Conservation (phyloP, 2,113 vertebrate genomes). For the Haemorhous mexicanus region DNA sequence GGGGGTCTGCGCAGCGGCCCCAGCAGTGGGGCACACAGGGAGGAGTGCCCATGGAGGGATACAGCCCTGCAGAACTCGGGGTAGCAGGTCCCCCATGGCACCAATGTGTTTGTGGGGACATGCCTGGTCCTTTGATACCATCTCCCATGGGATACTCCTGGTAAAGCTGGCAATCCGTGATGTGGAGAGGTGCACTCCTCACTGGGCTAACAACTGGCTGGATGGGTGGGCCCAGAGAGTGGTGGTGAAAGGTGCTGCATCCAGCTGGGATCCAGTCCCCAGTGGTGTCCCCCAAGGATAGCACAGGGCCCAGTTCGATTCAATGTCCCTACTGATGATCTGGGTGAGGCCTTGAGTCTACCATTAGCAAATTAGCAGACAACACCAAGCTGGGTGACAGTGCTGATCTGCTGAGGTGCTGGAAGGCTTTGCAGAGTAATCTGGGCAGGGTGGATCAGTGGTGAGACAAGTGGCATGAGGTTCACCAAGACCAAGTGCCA, state of each 20-base stretch:
- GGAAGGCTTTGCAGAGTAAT: neutral
- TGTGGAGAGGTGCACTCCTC: neutral
- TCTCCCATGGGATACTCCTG: neutral
- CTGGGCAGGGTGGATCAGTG: neutral
- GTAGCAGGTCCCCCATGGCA: accelerated
- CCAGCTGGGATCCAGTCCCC: neutral
- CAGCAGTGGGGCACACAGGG: accelerated
- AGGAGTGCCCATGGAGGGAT: too few relatives aligned
- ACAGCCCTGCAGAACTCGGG: accelerated
- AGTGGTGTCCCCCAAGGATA: neutral
- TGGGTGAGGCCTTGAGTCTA: neutral
- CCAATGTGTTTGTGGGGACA: accelerated
- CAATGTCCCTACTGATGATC: neutral
- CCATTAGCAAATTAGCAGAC: neutral
- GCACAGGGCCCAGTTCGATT: accelerated
- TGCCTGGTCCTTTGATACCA: neutral
- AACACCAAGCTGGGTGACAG: neutral
- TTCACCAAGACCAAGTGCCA: too few relatives aligned
- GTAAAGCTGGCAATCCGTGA: neutral
- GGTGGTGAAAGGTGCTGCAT: neutral
- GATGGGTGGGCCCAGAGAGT: neutral
- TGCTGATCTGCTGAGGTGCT: neutral
- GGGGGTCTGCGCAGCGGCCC: accelerated
- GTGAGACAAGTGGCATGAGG: neutral
- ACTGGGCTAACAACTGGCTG: neutral